A percentile compares a stretch with the other conserved stretches of the same genome.
Evolutionary conservation across 2,113 vertebrate species (phyloP).

Genomic region (Coregonus clupeaformis): DNA sequence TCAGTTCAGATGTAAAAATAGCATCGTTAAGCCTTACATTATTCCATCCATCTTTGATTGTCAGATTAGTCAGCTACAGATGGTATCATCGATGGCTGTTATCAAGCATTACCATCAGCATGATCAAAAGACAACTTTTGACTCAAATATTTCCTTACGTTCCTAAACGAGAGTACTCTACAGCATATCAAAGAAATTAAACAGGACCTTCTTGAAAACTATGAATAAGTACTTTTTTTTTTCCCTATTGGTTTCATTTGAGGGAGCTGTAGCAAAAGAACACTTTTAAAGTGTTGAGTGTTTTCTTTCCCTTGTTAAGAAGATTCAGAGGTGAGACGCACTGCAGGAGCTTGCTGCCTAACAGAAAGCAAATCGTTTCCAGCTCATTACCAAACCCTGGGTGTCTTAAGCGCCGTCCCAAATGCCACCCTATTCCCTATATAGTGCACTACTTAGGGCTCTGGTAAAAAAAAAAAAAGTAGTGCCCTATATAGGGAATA

Average conservation of each 20-base stretch:
- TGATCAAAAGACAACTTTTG: background rate
- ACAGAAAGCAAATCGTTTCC: no score
- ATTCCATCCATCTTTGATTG: constrained; percentile 8
- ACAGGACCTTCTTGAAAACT: background rate
- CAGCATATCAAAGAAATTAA: background rate
- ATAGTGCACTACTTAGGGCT: no score
- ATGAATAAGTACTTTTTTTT: background rate
- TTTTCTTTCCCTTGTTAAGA: background rate
- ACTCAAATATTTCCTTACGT: constrained; percentile 14
- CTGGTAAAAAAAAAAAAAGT: no score
- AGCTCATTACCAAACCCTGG: no score
- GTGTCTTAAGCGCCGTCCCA: no score
- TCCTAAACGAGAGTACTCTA: constrained; percentile 7
- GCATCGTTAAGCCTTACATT: constrained; percentile 7
- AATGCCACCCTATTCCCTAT: no score
- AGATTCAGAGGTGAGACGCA: background rate
- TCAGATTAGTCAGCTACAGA: constrained; percentile 33
- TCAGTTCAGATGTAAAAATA: background rate
- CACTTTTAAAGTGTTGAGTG: constrained; percentile 14
- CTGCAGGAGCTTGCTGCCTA: background rate
- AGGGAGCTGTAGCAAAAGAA: background rate
- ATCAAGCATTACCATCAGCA: constrained; percentile 8
- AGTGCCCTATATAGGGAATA: no score
- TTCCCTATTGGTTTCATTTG: constrained; percentile 18
- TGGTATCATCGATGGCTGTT: constrained; percentile 14